A percentile compares a stretch with the other conserved stretches of the same genome.
Evolutionary conservation across 2,888 invertebrate genomes (phyloP).

Genomic region (Stenodema calcarata): DNA sequence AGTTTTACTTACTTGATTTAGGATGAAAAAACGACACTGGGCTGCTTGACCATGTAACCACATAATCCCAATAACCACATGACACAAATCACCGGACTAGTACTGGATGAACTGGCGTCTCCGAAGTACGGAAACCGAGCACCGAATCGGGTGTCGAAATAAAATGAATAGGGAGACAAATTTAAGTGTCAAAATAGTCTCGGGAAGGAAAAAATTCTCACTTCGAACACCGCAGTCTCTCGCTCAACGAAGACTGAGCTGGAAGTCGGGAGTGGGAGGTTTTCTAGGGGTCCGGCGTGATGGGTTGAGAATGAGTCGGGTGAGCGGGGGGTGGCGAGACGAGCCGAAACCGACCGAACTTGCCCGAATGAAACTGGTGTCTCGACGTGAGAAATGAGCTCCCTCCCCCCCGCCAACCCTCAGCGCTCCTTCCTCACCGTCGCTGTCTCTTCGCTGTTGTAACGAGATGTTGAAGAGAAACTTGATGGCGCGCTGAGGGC

Average conservation of each 20-base stretch:
- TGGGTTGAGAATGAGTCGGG: neutral
- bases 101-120: neutral
- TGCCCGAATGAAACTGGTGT: slow-evolving; percentile 2
- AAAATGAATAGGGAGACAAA: neutral
- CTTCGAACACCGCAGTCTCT: neutral
- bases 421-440: neutral
- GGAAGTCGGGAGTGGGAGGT: slow-evolving; percentile 13
- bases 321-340: neutral
- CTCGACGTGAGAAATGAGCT: slow-evolving; percentile 37
- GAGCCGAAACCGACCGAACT: neutral
- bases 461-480: slow-evolving; percentile 33
- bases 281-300: neutral
- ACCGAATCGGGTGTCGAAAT: neutral
- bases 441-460: neutral
- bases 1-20: slow-evolving; percentile 16
- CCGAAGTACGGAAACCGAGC: neutral
- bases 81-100: neutral
- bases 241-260: slow-evolving; percentile 14
- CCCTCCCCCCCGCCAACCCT: neutral
- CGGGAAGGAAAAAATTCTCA: neutral
- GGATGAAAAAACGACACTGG: neutral
- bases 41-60: neutral
- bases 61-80: slow-evolving; percentile 31
- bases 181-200: neutral
- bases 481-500: neutral